Base-by-base conservation (phyloP, 2,113 vertebrate species). In the Oryzias woworae region DNA sequence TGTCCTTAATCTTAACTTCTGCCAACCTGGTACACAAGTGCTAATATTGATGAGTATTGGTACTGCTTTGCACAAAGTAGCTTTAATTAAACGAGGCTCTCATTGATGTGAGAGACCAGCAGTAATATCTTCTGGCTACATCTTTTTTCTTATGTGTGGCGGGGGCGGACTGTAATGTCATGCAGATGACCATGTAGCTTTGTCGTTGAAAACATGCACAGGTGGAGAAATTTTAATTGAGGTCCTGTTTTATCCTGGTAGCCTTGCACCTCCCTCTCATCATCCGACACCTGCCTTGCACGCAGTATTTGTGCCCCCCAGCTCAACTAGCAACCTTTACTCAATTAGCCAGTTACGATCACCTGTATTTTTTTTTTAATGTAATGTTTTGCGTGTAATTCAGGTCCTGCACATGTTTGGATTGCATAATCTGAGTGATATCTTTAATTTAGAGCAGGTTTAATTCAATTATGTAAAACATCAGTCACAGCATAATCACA, bases 1-100 rank as follows among this genome's bases (percentile, higher is more conserved):
- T 92, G 90, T 87, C 90, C 90, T 92, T 92, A 88, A 77, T 78
- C 70, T 75, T 48, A 52, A 23, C 48, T 73, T 64, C 68, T 69
- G 66, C 66, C 72, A 56, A 36, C 42, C 43, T 53, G 53, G 70
- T 56, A 54, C 69, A 50, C 51, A 48, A 58, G 54, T 63, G 53
- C 68, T 50, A 2, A 56, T 59, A 44, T 36, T 31, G 47, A 36
- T 72, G 44, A 60, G 51, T 57, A 58, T 41, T 70, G 26, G 56
- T 55, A 58, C 5, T 36, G 57, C 48, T 49, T 80, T 81, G 76
- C 83, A 87, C 76, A 81, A 64, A 75, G 44, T 72, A 75, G 75
- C 78, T 87, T 85, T 77, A 66, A 63, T 65, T 69, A 61, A 65
- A 77, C 14, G n/a, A 70, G n/a, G 60, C 53, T 20, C 10, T 55